phyloP scores from a whole-genome alignment of 2,888 invertebrate genomes.

The Zygaena filipendulae region DNA sequence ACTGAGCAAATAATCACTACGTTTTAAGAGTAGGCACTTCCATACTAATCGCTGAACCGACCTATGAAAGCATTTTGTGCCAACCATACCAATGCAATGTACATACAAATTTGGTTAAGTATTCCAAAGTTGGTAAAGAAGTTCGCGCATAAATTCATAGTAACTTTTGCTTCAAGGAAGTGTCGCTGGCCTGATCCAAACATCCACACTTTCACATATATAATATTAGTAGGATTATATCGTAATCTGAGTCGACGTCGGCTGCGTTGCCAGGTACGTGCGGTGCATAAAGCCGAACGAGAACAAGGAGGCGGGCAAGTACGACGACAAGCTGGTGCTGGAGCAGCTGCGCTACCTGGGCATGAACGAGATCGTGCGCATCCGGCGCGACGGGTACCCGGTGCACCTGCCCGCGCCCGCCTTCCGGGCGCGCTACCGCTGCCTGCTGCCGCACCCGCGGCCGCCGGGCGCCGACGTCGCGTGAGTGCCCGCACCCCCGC shows the following conservation, averaged over 20 bases:
- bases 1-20: too few relatives aligned
- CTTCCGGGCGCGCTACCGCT: slow-evolving; percentile 82
- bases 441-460: slow-evolving; percentile 70
- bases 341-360: slow-evolving; percentile 92
- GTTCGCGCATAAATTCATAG: too few relatives aligned
- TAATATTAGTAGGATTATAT: too few relatives aligned
- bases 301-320: slow-evolving; percentile 82
- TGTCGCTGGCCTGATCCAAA: too few relatives aligned
- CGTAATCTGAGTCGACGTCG: too few relatives aligned
- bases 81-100: background rate
- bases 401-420: slow-evolving; percentile 83
- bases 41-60: too few relatives aligned
- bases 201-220: too few relatives aligned
- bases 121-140: too few relatives aligned
- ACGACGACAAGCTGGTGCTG: slow-evolving; percentile 81
- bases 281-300: slow-evolving; percentile 94
- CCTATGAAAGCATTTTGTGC: too few relatives aligned
- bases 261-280: slow-evolving; percentile 89
- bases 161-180: too few relatives aligned
- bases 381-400: slow-evolving; percentile 90
- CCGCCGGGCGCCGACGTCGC: slow-evolving; percentile 36
- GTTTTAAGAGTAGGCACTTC: too few relatives aligned
- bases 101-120: background rate
- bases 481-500: too few relatives aligned
- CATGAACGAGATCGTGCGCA: slow-evolving; percentile 93